Evolutionary conservation across 1,140 invertebrate species (phyloP), one percentile per base, ranked within the genome.

Genomic region (Drosophila grimshawi): DNA sequence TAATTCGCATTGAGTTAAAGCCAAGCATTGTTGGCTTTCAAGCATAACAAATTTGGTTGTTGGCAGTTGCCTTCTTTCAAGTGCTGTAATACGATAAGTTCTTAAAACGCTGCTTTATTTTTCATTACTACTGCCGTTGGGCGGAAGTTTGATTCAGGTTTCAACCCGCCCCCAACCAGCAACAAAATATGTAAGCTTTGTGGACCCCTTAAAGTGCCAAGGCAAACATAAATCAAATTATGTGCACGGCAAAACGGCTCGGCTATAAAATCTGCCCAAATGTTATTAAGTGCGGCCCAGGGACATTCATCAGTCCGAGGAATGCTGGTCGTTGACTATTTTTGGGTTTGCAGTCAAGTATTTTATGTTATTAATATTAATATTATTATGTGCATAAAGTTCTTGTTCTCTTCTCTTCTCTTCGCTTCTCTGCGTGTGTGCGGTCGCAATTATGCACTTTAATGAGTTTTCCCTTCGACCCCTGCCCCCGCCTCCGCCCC

Each of bases 291-390:
- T 86, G 82, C 76, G 72, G 64, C 67, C 82, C 59, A 76, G 82
- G 78, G 82, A 86, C 79, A 81, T 81, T 76, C 78, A 64, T 65
- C 53, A 78, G 65, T 39, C 57, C 69, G 48, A 53, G 33, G 39
- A 76, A 37, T 57, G 49, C 11, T 19, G 19, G 19, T 73, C 57
- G 69, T 86, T 86, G 83, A 81, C 82, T 80, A 73, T 57, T 76
- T 80, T 74, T 27, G 68, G 48, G 67, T 49, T 69, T 69, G 65
- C 65, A 63, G 52, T 69, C 63, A 61, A 88, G 80, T 73, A 74
- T 89, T 83, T 82, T 74, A 80, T 76, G 77, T 83, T 89, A 88
- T 88, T 83, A 88, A 88, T 86, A 86, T 90, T 89, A 89, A 89
- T 89, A 85, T 88, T 88, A 85, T 80, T 85, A 72, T 80, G 65